phyloP scores from a whole-genome alignment of 2,797 vertebrate genomes.

The Danio tinwini region DNA sequence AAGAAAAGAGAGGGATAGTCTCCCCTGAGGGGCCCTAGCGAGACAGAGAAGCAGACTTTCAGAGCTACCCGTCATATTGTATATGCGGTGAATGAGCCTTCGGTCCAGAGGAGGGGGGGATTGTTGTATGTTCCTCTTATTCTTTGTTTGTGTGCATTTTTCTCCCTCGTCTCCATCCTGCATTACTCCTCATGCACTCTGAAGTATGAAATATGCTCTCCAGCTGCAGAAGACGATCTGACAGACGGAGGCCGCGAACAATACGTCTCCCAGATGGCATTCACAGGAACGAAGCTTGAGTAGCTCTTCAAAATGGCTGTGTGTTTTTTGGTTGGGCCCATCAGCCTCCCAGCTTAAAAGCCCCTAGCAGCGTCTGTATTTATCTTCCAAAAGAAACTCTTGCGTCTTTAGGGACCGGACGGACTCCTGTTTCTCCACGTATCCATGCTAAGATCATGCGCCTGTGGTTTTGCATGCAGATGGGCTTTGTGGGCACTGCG shows the following conservation, averaged over 20 bases:
- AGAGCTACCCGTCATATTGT: conserved; percentile 67
- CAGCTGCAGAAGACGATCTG: conserved; percentile 65
- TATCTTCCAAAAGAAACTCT: conserved; percentile 39
- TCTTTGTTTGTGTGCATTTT: conserved; percentile 58
- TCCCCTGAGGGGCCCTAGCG: conserved; percentile 49
- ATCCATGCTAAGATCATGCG: conserved; percentile 15
- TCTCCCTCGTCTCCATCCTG: conserved; percentile 48
- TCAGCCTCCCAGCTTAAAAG: conserved; percentile 34
- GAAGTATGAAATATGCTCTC: conserved; percentile 68
- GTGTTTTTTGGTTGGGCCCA: conserved; percentile 53
- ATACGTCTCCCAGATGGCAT: conserved; percentile 53
- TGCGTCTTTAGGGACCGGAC: conserved; percentile 23
- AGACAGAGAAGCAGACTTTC: conserved; percentile 63
- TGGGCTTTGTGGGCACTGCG: conserved; percentile 35
- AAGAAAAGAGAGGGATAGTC: conserved; percentile 49
- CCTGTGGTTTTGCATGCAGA: conserved; percentile 35
- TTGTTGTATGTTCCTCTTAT: conserved; percentile 51
- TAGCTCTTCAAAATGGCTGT: conserved; percentile 42
- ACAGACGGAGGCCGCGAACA: conserved; percentile 65
- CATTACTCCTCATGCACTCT: conserved; percentile 52
- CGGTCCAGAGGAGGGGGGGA: conserved; percentile 35
- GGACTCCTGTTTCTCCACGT: conserved; percentile 19
- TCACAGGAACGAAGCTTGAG: conserved; percentile 50
- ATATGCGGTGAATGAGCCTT: conserved; percentile 70
- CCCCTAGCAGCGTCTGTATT: conserved; percentile 34